Percentiles rank a stretch among this genome's conserved stretches.
phyloP scores from a whole-genome alignment of 2,113 vertebrate genomes.

The Ptilorrhoa leucosticta region DNA sequence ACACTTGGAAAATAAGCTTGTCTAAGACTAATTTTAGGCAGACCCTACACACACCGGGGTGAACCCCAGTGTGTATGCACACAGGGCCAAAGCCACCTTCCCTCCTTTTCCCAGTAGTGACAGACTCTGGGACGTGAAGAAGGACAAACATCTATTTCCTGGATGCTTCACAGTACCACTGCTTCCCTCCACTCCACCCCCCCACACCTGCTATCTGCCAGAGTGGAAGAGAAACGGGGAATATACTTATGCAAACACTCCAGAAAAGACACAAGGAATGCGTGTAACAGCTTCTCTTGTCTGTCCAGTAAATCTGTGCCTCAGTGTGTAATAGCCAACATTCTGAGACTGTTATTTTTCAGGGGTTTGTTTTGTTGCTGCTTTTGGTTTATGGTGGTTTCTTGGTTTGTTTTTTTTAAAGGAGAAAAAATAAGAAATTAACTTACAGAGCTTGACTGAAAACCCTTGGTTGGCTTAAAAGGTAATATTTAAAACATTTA shows the following conservation, averaged over 20 bases:
- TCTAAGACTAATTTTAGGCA: constrained; percentile 9
- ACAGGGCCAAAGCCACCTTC: not conserved
- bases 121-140: not conserved
- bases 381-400: not conserved
- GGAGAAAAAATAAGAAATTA: not conserved
- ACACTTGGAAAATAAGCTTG: constrained; percentile 3
- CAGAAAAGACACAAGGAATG: not conserved
- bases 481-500: not conserved
- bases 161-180: not conserved
- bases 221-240: not conserved
- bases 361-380: not conserved
- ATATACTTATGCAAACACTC: not conserved
- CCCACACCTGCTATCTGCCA: not conserved
- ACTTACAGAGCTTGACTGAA: not conserved
- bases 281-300: not conserved
- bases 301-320: not conserved
- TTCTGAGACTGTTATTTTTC: not conserved
- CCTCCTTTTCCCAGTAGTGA: not conserved
- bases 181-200: not conserved
- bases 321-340: not conserved
- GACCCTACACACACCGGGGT: fast-evolving
- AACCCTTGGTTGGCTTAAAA: not conserved
- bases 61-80: not conserved
- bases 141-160: not conserved
- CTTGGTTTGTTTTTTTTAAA: not conserved